Conservation (phyloP, 2,113 vertebrate genomes). For the Paralichthys olivaceus region DNA sequence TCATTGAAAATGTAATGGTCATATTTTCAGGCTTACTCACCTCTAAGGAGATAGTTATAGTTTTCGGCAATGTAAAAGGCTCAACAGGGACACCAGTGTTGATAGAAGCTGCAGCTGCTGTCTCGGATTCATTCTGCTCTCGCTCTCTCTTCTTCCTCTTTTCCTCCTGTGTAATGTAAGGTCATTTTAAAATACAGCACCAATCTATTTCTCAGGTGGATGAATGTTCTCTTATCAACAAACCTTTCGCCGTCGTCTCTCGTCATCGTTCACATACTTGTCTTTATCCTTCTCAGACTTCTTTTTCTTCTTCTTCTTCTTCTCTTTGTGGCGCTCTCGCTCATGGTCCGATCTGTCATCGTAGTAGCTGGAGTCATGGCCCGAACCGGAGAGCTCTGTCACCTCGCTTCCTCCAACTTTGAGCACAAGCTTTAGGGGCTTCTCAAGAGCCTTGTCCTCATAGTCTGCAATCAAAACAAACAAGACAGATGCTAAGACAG, state of each 20-base stretch:
- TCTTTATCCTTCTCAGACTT: slow-evolving; percentile 96
- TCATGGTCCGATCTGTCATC: slow-evolving; percentile 96
- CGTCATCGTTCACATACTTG: slow-evolving; percentile 92
- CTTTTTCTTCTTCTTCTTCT: slow-evolving; percentile 99
- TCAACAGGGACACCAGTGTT: slow-evolving; percentile 76
- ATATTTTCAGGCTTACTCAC: slow-evolving; percentile 48
- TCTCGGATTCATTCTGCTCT: slow-evolving; percentile 90
- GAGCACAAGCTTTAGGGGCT: slow-evolving; percentile 94
- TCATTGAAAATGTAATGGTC: not conserved
- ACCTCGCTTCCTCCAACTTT: slow-evolving; percentile 98
- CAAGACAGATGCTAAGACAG: not conserved
- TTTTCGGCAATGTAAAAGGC: slow-evolving; percentile 79
- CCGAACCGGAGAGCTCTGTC: slow-evolving; percentile 94
- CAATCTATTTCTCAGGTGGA: not conserved
- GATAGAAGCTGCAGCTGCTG: slow-evolving; percentile 38
- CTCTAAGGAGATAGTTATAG: slow-evolving; percentile 70
- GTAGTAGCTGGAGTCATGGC: slow-evolving; percentile 96
- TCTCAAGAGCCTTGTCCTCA: slow-evolving; percentile 91
- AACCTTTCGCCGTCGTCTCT: slow-evolving; percentile 93
- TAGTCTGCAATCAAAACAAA: slow-evolving; percentile 82
- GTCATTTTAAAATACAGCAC: not conserved
- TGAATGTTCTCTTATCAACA: not conserved
- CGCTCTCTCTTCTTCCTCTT: slow-evolving; percentile 96
- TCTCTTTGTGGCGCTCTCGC: slow-evolving; percentile 93
- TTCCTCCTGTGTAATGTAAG: slow-evolving; percentile 85